Conservation (phyloP, 2,113 vertebrate species). For the Nettapus auritus region DNA sequence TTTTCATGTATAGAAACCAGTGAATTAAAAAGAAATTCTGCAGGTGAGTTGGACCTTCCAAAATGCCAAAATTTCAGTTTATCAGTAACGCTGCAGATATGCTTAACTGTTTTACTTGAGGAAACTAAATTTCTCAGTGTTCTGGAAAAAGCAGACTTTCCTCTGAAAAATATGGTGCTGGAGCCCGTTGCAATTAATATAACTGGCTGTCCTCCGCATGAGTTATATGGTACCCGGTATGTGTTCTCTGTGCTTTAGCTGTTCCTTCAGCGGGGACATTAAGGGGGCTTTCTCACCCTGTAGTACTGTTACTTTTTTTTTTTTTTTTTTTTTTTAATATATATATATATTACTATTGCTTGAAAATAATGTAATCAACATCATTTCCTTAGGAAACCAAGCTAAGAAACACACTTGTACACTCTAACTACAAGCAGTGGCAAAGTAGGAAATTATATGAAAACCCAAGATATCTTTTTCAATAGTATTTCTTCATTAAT, state of each 20-base stretch:
- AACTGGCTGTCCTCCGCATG: not conserved
- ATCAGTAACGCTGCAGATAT: accelerated
- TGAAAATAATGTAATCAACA: not conserved
- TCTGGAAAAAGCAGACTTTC: not conserved
- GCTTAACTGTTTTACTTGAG: not conserved
- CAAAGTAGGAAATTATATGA: not conserved
- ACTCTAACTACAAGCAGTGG: not conserved
- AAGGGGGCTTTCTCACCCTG: not conserved
- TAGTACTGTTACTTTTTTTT: not conserved
- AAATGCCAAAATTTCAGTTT: not conserved
- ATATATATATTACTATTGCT: no score
- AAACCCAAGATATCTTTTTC: not conserved
- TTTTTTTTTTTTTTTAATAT: not conserved
- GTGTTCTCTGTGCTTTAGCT: not conserved
- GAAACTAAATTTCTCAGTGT: not conserved
- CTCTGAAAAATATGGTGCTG: not conserved
- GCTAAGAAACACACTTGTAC: not conserved
- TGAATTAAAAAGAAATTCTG: not conserved
- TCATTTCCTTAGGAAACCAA: not conserved
- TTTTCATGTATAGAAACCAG: not conserved
- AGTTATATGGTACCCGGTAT: not conserved
- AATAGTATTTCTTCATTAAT: not conserved
- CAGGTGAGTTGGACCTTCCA: not conserved
- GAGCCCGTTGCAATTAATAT: accelerated
- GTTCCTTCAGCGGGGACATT: not conserved